Evolutionary conservation across 2,888 invertebrate genomes (phyloP).

Genomic region (Hypercompe scribonia): DNA sequence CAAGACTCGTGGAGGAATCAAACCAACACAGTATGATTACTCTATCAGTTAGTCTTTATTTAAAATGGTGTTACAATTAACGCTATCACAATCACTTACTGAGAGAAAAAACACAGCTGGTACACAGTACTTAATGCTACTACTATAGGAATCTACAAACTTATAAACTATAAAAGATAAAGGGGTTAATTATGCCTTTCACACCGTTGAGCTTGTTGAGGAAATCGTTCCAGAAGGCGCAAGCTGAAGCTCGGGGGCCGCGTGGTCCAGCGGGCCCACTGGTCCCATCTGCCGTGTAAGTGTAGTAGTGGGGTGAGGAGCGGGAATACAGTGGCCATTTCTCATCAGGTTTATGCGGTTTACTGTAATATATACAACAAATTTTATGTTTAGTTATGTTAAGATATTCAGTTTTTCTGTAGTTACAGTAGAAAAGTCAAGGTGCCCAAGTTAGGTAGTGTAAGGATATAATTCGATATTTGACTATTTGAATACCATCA

Average conservation of each 20-base stretch:
- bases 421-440: neutral
- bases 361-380: constrained; percentile 70
- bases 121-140: neutral
- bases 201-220: constrained; percentile 93
- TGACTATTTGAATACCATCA: neutral
- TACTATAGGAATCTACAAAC: neutral
- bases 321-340: constrained; percentile 96
- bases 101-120: neutral
- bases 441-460: too few relatives aligned
- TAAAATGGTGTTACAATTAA: neutral
- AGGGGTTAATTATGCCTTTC: constrained; percentile 48
- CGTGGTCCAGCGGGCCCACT: constrained; percentile 88
- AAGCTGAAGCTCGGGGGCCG: constrained; percentile 94
- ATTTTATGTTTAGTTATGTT: neutral
- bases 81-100: neutral
- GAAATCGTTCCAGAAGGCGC: constrained; percentile 99
- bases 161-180: constrained; percentile 4
- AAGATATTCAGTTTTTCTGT: neutral
- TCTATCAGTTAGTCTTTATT: neutral
- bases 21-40: too few relatives aligned
- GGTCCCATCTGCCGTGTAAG: constrained; percentile 93
- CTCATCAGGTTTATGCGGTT: constrained; percentile 89
- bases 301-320: constrained; percentile 95
- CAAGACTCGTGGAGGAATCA: too few relatives aligned
- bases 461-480: neutral